These are phyloP conservation scores for Microtus oregoni DNA, from an alignment of 2,113 vertebrate species.

Conservation along the genomic window DNA sequence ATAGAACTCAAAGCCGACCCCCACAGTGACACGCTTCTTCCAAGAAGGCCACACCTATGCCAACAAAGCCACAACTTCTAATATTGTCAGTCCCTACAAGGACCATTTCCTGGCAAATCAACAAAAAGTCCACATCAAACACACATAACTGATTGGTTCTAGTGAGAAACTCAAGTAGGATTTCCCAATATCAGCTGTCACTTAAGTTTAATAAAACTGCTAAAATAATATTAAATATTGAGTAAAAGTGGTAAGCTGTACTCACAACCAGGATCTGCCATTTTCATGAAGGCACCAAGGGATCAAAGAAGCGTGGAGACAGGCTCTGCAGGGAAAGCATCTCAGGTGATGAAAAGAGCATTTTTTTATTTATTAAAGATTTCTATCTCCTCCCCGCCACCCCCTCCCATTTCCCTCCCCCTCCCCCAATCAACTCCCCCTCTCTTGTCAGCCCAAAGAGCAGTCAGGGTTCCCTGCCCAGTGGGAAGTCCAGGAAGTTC, in stretches of 20 bases:
- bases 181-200: background rate
- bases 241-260: background rate
- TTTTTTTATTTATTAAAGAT: too few species aligned
- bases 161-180: background rate
- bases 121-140: background rate
- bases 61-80: background rate
- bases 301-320: background rate
- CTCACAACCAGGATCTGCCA: background rate
- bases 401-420: too few species aligned
- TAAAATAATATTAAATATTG: background rate
- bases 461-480: too few species aligned
- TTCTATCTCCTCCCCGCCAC: too few species aligned
- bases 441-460: too few species aligned
- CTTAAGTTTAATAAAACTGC: background rate
- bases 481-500: too few species aligned
- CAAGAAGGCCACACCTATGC: background rate
- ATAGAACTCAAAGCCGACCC: background rate
- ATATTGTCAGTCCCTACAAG: background rate
- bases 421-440: too few species aligned
- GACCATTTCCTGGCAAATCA: background rate
- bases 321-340: background rate
- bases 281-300: background rate
- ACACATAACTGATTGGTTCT: background rate
- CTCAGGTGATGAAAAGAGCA: background rate
- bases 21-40: background rate